Evolutionary conservation across 1,140 invertebrate species (phyloP).

Genomic region (Leptinotarsa defecta): DNA sequence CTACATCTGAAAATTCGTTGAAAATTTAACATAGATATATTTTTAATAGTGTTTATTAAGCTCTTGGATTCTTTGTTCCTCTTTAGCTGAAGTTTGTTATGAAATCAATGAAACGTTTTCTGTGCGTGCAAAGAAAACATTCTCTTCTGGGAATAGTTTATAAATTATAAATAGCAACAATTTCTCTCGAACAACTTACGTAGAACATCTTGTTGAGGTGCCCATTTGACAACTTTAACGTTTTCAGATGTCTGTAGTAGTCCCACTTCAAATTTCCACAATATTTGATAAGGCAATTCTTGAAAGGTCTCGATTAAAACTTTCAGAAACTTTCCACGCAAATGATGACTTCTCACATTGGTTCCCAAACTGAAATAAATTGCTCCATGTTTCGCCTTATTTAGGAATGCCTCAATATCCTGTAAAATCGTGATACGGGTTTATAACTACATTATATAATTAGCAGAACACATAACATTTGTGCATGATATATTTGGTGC

Average conservation of each 20-base stretch:
- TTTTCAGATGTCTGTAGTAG: slow-evolving; percentile 23
- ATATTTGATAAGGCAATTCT: slow-evolving; percentile 63
- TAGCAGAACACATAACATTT: too few species aligned
- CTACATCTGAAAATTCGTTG: too few species aligned
- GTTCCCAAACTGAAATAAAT: slow-evolving; percentile 60
- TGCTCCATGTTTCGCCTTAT: slow-evolving; percentile 62
- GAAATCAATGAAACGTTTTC: too few species aligned
- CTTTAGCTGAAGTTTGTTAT: too few species aligned
- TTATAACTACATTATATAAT: too few species aligned
- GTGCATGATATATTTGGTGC: too few species aligned
- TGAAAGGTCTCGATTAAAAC: slow-evolving; percentile 61
- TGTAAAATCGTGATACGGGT: slow-evolving; percentile 38
- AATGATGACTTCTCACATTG: slow-evolving; percentile 26
- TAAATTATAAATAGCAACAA: neutral
- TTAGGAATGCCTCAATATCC: slow-evolving; percentile 63
- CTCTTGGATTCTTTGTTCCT: too few species aligned
- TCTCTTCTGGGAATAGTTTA: too few species aligned
- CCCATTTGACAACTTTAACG: slow-evolving; percentile 27
- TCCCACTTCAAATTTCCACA: slow-evolving; percentile 67
- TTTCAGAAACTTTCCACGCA: slow-evolving; percentile 9
- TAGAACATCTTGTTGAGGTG: slow-evolving; percentile 31
- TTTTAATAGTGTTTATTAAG: too few species aligned
- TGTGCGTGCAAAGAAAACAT: too few species aligned
- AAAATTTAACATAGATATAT: too few species aligned
- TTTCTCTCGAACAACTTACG: neutral